Conservation (phyloP, 2,113 vertebrate species). For the Plecturocebus donacophilus region DNA sequence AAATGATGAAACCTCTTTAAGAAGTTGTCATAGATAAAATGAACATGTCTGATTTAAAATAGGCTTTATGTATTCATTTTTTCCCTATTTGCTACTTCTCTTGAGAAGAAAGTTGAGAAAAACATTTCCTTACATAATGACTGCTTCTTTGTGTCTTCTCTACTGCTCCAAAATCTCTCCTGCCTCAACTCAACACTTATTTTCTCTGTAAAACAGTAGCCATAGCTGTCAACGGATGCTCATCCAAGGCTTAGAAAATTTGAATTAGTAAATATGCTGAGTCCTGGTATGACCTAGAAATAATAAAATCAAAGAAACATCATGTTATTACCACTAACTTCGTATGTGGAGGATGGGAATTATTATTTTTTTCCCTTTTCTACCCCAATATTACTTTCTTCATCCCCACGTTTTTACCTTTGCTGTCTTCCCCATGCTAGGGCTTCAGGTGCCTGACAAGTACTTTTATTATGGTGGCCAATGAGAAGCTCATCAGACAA, state of each 20-base stretch:
- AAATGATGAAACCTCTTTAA: slow-evolving; percentile 58
- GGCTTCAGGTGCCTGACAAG: background rate
- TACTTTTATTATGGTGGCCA: background rate
- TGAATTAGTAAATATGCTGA: background rate
- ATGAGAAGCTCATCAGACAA: background rate
- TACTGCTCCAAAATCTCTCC: background rate
- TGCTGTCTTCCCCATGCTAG: background rate
- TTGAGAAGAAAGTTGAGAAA: slow-evolving; percentile 50
- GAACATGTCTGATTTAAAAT: slow-evolving; percentile 50
- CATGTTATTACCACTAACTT: background rate
- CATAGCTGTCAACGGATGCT: background rate
- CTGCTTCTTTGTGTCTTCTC: slow-evolving; percentile 25
- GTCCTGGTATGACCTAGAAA: background rate
- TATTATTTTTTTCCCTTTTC: background rate
- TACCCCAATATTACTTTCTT: background rate
- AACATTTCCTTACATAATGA: slow-evolving; percentile 18
- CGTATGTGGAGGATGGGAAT: background rate
- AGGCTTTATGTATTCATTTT: slow-evolving; percentile 9
- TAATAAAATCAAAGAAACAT: background rate
- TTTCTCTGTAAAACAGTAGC: slow-evolving; percentile 32
- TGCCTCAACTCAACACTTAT: background rate
- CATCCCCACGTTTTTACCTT: background rate
- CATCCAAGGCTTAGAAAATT: slow-evolving; percentile 1
- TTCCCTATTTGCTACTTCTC: background rate
- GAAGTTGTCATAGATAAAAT: slow-evolving; percentile 40